Conservation (phyloP, 2,797 vertebrate species). For the Brachyalestes nurse region DNA sequence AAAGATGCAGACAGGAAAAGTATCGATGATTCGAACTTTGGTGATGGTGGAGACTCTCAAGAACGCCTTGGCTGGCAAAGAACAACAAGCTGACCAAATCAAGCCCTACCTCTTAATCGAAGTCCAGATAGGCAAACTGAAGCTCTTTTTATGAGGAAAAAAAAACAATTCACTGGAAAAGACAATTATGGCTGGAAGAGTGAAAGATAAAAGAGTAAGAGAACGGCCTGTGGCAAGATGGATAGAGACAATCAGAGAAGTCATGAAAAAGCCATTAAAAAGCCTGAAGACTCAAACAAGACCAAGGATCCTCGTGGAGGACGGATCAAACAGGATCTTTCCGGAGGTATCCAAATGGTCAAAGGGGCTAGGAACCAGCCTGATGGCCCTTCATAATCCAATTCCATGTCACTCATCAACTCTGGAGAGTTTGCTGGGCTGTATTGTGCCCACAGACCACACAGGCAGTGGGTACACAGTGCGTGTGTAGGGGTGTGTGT, state of each 20-base stretch:
- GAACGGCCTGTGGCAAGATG: background rate
- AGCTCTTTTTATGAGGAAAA: background rate
- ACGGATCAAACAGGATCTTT: too few species aligned
- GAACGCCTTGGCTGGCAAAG: background rate
- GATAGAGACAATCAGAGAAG: background rate
- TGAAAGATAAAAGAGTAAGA: background rate
- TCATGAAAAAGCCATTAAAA: background rate
- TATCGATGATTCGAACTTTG: too few species aligned
- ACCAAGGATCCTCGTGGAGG: too few species aligned
- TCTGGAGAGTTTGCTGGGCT: background rate
- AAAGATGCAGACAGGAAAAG: too few species aligned
- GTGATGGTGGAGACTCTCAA: too few species aligned
- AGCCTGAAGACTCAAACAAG: too few species aligned
- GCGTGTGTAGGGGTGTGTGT: constrained; percentile 11
- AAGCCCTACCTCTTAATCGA: background rate
- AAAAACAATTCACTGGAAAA: background rate
- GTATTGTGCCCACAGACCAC: background rate
- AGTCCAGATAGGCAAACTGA: too few species aligned
- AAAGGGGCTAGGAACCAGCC: too few species aligned
- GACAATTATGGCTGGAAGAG: background rate
- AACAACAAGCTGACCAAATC: background rate
- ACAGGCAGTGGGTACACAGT: background rate
- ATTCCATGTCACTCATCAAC: too few species aligned
- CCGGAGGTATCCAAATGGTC: too few species aligned
- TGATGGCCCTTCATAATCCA: too few species aligned